Evolutionary conservation across 2,113 vertebrate genomes (phyloP), one percentile per base, ranked within the genome.

Genomic region (Nicator chloris): DNA sequence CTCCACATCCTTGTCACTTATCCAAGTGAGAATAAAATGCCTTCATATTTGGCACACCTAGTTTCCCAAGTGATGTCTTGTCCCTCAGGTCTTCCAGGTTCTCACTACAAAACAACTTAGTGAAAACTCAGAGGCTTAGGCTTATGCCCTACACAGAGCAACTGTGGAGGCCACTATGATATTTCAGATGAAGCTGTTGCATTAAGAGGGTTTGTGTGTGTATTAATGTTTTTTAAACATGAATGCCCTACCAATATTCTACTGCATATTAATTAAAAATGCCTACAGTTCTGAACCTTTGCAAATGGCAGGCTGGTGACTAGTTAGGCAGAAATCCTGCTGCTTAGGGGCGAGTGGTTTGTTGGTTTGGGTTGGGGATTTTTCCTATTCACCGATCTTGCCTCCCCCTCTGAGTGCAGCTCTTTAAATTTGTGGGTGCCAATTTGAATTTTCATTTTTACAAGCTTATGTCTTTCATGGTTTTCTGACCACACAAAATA

Each of bases 1-100:
- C 53, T 90, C 57, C 33, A 23, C 45, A 44, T 89, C 73, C 45
- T 93, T 92, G 45, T 92, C 77, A 54, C 59, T 79, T 51, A 54
- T 4, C 86, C 96, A 96, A 85, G 66, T 70, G 73, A 89, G 70
- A 93, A 82, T 31, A 57, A 95, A 95, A 79, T 88, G 30, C 61
- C 33, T 96, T 93, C 30, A 4, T 76, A 65, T 54, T 88, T 86
- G 86, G 88, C 90, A 87, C 78, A 86, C 57, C 92, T 90, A 24
- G 31, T 92, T 93, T 96, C 90, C 92, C 78, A 70, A 37, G 64
- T 33, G 61, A 53, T 83, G n/a, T 70, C 37, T 81, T 96, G 40
- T 49, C 61, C 51, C 76, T 94, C 61, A 78, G 50, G 77, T 68
- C 86, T 95, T 91, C 69, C 56, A 88, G 76, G 78, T 93, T 89